Conservation (phyloP, 1,140 invertebrate genomes). For the Magallana gigas region DNA sequence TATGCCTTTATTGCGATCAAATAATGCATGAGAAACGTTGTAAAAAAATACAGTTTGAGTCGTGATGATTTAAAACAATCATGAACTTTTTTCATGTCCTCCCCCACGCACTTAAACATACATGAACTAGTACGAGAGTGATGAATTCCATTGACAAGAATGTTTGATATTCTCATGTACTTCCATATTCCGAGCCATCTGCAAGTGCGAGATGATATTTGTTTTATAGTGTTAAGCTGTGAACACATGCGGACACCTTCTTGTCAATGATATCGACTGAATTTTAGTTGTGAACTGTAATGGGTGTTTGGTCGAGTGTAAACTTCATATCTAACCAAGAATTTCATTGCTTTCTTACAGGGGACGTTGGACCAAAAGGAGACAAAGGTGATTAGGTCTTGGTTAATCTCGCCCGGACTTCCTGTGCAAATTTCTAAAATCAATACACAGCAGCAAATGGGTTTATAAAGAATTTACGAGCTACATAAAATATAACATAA, state of each 20-base stretch:
- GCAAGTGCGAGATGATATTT: no score
- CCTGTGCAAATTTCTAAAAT: background rate
- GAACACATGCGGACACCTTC: background rate
- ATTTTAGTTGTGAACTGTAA: background rate
- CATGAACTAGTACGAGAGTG: no score
- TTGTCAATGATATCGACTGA: background rate
- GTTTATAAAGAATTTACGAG: constrained; percentile 22
- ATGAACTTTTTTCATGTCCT: no score
- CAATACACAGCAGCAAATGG: background rate
- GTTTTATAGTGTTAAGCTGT: no score
- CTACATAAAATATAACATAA: background rate
- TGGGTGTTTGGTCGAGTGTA: constrained; percentile 15
- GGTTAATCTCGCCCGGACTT: background rate
- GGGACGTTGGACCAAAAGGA: background rate
- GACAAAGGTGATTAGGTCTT: background rate
- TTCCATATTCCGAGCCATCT: no score
- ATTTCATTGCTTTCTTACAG: constrained; percentile 27
- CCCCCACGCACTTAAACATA: no score
- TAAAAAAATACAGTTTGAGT: no score
- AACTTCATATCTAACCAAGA: background rate
- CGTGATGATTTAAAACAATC: no score
- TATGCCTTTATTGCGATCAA: no score
- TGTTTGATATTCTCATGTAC: no score
- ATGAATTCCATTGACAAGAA: no score
- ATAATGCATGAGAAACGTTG: no score